A percentile compares a stretch with the other conserved stretches of the same genome.
These are phyloP conservation scores for Anolis carolinensis DNA, from an alignment of 2,113 vertebrate genomes.

Conservation along the genomic window DNA sequence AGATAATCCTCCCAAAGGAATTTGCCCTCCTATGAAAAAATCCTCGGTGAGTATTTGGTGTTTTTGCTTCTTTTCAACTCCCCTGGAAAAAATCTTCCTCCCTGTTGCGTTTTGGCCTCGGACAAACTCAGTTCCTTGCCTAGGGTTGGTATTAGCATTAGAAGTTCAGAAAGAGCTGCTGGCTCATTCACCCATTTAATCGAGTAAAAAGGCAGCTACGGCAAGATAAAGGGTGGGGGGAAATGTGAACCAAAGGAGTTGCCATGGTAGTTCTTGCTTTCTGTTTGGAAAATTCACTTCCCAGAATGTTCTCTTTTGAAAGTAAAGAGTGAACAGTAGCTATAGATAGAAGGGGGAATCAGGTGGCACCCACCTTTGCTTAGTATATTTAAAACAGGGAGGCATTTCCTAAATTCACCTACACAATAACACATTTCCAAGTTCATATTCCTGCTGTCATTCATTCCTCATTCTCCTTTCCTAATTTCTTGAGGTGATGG, in stretches of 20 bases:
- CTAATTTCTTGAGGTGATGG: background rate
- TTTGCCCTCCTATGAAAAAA: slow-evolving; percentile 67
- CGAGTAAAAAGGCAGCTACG: slow-evolving; percentile 50
- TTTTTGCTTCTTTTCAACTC: slow-evolving; percentile 31
- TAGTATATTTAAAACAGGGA: slow-evolving; percentile 2
- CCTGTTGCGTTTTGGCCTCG: slow-evolving; percentile 59
- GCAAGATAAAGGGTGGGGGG: background rate
- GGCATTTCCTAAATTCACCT: background rate
- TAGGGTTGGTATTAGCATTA: slow-evolving; percentile 62
- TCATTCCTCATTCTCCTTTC: background rate
- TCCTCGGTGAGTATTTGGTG: slow-evolving; percentile 72
- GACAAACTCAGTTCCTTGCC: slow-evolving; percentile 58
- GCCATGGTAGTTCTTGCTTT: background rate
- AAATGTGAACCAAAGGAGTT: slow-evolving; percentile 19
- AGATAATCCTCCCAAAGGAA: slow-evolving; percentile 65
- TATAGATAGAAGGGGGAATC: rapidly evolving
- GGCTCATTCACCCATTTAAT: slow-evolving; percentile 62
- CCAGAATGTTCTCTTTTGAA: slow-evolving; percentile 25
- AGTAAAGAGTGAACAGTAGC: slow-evolving; percentile 4
- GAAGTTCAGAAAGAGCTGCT: slow-evolving; percentile 64
- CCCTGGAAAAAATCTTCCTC: slow-evolving; percentile 27
- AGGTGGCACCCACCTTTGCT: background rate
- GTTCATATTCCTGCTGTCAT: background rate
- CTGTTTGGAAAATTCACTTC: slow-evolving; percentile 13
- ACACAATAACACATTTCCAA: slow-evolving; percentile 13